Evolutionary conservation across 2,113 vertebrate genomes (phyloP).

Genomic region (Astatotilapia flaviijosephi): DNA sequence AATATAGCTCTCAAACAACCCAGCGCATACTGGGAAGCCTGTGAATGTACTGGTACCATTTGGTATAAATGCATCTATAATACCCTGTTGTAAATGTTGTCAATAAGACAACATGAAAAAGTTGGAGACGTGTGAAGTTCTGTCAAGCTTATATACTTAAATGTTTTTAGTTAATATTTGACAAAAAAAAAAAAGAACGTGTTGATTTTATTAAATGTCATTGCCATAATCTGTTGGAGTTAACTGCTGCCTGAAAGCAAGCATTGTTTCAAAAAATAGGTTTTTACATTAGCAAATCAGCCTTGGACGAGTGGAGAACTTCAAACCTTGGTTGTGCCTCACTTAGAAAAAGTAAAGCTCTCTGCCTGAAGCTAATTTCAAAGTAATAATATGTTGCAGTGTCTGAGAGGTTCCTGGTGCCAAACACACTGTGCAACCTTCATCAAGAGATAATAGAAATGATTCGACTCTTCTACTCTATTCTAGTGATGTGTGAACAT

Average conservation of each 20-base stretch:
- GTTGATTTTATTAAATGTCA: not conserved
- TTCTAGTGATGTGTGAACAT: not conserved
- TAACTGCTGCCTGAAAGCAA: not conserved
- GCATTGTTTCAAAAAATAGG: not conserved
- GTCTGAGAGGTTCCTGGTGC: not conserved
- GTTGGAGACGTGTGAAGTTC: not conserved
- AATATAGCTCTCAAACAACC: not conserved
- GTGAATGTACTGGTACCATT: not conserved
- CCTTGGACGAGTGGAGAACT: not conserved
- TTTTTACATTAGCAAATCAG: not conserved
- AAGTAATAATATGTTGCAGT: not conserved
- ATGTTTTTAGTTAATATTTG: not conserved
- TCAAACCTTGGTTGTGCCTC: not conserved
- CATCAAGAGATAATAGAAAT: not conserved
- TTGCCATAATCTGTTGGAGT: not conserved
- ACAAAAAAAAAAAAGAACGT: not conserved
- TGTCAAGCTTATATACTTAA: not conserved
- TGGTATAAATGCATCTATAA: not conserved
- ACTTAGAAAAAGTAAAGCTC: not conserved
- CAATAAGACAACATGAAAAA: not conserved
- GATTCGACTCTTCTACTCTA: not conserved
- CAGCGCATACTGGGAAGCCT: not conserved
- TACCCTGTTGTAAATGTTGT: not conserved
- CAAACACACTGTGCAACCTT: not conserved
- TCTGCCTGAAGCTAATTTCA: not conserved